Evolutionary conservation across 2,797 vertebrate genomes (phyloP).

Genomic region (Danio kyathit): DNA sequence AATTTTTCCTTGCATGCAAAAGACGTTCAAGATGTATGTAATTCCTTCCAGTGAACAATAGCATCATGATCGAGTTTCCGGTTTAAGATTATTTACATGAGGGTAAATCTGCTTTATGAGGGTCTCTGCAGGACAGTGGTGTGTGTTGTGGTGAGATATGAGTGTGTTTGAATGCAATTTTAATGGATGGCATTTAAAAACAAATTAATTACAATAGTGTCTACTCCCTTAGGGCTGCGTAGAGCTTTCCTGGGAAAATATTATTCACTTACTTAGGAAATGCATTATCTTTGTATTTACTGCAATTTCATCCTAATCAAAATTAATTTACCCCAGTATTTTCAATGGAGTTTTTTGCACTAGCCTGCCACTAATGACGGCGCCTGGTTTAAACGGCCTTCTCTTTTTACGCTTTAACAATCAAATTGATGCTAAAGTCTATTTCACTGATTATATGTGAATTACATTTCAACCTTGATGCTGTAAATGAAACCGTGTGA

Average conservation of each 20-base stretch:
- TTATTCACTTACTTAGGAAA: not conserved
- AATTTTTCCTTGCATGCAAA: not conserved
- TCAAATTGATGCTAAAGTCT: too few relatives aligned
- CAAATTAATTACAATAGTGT: too few relatives aligned
- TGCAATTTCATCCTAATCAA: not conserved
- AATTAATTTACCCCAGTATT: too few relatives aligned
- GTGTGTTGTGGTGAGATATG: not conserved
- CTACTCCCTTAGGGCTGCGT: not conserved
- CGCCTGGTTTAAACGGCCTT: too few relatives aligned
- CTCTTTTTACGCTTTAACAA: too few relatives aligned
- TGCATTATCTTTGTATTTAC: not conserved
- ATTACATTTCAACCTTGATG: too few relatives aligned
- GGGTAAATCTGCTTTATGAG: not conserved
- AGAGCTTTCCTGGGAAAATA: not conserved
- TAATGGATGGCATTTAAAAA: not conserved
- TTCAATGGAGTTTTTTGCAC: too few relatives aligned
- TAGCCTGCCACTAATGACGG: too few relatives aligned
- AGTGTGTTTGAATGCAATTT: not conserved
- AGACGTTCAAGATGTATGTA: not conserved
- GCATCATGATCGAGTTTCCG: not conserved
- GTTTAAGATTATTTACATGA: not conserved
- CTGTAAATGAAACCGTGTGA: too few relatives aligned
- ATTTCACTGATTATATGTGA: too few relatives aligned
- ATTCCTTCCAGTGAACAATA: not conserved
- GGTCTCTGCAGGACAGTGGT: not conserved